A percentile compares a stretch with the other conserved stretches of the same genome.
phyloP scores from a whole-genome alignment of 2,797 vertebrate genomes.

The Phyllotis vaccarum region DNA sequence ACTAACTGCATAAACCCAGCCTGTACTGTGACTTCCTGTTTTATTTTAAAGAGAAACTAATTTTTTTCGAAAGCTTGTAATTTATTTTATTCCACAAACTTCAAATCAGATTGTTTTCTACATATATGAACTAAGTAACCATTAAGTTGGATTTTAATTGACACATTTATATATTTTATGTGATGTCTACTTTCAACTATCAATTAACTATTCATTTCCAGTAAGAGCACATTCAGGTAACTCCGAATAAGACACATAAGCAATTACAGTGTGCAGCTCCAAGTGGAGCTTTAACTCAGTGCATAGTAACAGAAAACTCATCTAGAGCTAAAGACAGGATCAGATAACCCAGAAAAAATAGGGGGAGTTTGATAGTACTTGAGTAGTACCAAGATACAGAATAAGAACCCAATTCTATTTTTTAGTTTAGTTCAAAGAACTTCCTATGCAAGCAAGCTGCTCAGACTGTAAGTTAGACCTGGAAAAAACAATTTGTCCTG shows the following conservation, averaged over 20 bases:
- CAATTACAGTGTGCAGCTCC: background rate
- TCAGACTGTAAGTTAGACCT: background rate
- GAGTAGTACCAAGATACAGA: too few relatives aligned
- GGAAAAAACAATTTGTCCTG: background rate
- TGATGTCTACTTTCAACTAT: background rate
- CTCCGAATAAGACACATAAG: background rate
- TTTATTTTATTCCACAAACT: background rate
- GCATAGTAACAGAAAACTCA: background rate
- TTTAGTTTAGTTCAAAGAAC: background rate
- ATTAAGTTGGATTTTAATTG: background rate
- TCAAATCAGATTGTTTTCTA: background rate
- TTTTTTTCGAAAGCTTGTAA: slow-evolving; percentile 37
- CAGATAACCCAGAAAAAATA: background rate
- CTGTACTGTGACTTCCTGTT: background rate
- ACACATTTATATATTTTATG: background rate
- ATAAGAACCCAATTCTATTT: background rate
- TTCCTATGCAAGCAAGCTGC: background rate
- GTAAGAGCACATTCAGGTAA: background rate
- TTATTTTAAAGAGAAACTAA: background rate
- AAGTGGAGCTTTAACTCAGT: background rate
- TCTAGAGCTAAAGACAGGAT: background rate
- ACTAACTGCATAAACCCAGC: background rate
- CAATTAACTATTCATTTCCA: background rate
- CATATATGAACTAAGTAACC: background rate
- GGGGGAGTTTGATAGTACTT: too few relatives aligned